A percentile compares a stretch with the other conserved stretches of the same genome.
Evolutionary conservation across 2,113 vertebrate genomes (phyloP).

Genomic region (Cebidichthys violaceus): DNA sequence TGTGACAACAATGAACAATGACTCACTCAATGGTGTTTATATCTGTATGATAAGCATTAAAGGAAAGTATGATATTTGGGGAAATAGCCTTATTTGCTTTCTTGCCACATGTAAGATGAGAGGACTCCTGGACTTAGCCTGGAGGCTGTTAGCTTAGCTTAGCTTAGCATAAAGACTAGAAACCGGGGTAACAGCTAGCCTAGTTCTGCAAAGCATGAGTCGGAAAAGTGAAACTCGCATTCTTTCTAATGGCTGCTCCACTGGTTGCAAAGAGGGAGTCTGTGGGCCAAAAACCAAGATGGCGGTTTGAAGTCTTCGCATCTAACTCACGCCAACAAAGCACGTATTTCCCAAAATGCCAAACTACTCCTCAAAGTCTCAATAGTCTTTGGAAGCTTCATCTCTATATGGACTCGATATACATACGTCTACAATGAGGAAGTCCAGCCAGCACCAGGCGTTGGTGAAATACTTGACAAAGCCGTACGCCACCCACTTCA

Average conservation of each 20-base stretch:
- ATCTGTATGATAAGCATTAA: background rate
- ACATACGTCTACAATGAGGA: slow-evolving; percentile 98
- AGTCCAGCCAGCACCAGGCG: slow-evolving; percentile 99
- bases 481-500: slow-evolving; percentile 99
- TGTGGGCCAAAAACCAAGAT: background rate
- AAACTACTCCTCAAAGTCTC: background rate
- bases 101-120: background rate
- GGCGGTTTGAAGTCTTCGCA: background rate
- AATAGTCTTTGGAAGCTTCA: background rate
- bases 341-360: background rate
- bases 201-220: background rate
- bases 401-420: slow-evolving; percentile 29
- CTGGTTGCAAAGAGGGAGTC: background rate
- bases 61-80: background rate
- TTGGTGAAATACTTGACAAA: slow-evolving; percentile 98
- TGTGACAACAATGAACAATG: background rate
- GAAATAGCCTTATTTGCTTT: background rate
- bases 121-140: background rate
- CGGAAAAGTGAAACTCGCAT: background rate
- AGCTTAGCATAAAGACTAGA: slow-evolving; percentile 1
- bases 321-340: background rate
- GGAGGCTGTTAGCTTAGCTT: background rate
- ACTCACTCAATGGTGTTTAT: background rate
- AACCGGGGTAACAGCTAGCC: background rate
- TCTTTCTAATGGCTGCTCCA: background rate